These are phyloP conservation scores for Drosophila mettleri DNA, from an alignment of 2,888 invertebrate species.

Conservation along the genomic window DNA sequence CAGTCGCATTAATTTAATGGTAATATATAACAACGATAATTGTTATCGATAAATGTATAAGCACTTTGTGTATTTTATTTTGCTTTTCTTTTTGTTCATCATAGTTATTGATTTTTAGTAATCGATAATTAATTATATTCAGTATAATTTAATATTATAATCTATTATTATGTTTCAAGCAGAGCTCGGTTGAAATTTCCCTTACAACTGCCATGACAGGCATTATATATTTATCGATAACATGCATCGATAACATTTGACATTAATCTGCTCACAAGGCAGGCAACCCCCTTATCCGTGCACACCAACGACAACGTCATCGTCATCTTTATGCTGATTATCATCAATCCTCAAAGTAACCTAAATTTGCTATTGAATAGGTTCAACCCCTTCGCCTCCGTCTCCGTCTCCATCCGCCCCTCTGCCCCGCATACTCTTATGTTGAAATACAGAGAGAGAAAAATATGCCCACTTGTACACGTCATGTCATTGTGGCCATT, in stretches of 20 bases:
- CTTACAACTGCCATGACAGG: not conserved
- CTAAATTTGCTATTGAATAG: constrained; percentile 52
- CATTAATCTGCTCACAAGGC: constrained; percentile 2
- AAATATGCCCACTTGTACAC: constrained; percentile 67
- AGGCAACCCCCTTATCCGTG: not conserved
- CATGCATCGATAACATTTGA: constrained; percentile 20
- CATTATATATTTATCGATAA: constrained; percentile 16
- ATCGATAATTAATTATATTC: not conserved
- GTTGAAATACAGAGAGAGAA: constrained; percentile 2
- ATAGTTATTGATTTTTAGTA: not conserved
- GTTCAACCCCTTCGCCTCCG: not conserved
- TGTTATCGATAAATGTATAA: constrained; percentile 12
- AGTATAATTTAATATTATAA: not conserved
- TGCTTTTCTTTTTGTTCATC: not conserved
- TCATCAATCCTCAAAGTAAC: constrained; percentile 44
- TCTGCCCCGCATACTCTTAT: not conserved
- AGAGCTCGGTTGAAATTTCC: not conserved
- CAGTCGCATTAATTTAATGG: not conserved
- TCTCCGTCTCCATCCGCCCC: not conserved
- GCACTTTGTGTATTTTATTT: not conserved
- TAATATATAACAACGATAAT: not conserved
- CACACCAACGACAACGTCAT: constrained; percentile 2
- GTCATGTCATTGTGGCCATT: constrained; percentile 74
- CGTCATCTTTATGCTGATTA: constrained; percentile 18
- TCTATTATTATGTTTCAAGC: not conserved